These are phyloP conservation scores for Idaea aversata DNA, from an alignment of 2,888 invertebrate genomes.

Conservation along the genomic window DNA sequence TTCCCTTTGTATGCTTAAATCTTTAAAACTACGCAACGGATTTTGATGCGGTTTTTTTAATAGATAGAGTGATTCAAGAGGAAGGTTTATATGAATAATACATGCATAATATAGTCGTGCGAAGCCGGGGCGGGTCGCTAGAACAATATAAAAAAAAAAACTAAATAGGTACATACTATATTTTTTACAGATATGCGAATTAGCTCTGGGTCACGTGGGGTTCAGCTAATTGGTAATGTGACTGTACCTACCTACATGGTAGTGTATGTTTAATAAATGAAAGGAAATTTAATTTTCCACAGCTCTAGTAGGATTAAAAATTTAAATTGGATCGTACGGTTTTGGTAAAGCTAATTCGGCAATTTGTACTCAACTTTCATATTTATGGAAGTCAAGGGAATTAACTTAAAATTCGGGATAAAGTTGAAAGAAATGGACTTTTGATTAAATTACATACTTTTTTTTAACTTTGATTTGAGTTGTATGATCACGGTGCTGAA, in stretches of 20 bases:
- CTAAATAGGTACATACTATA: no score
- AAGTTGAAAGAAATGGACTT: constrained; percentile 2
- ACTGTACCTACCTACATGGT: not conserved
- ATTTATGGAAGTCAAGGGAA: constrained; percentile 1
- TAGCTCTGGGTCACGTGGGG: no score
- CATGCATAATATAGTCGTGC: no score
- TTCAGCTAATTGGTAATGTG: no score
- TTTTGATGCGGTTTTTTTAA: no score
- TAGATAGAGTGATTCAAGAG: no score
- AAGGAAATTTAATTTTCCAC: not conserved
- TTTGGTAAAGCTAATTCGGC: constrained; percentile 6
- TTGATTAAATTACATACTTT: not conserved
- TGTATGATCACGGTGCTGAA: not conserved
- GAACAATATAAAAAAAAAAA: no score
- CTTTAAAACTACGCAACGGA: no score
- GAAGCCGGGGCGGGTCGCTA: no score
- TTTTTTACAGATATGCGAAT: no score
- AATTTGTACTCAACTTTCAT: constrained; percentile 2
- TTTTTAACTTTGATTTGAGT: not conserved
- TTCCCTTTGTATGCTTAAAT: no score
- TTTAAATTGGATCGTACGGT: constrained; percentile 4
- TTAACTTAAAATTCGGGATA: constrained; percentile 1
- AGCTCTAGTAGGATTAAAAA: not conserved
- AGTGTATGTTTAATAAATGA: not conserved
- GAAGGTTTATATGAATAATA: no score